A percentile compares a stretch with the other conserved stretches of the same genome.
phyloP scores from a whole-genome alignment of 2,113 vertebrate genomes.

The Dissostichus mawsoni region DNA sequence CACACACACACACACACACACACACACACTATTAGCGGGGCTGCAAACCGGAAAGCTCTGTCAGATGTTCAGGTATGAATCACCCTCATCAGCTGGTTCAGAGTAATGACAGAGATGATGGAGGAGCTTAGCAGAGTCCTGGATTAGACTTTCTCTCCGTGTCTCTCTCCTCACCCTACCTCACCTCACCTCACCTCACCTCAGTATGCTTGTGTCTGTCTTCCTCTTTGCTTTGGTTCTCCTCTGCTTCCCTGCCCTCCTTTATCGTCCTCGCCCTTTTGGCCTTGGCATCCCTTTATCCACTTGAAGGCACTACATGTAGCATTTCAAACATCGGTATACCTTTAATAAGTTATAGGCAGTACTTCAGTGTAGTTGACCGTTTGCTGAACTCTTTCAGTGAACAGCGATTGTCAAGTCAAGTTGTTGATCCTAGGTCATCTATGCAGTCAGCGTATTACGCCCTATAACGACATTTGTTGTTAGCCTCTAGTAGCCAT shows the following conservation, averaged over 20 bases:
- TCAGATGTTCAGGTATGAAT: conserved; percentile 59
- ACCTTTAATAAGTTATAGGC: not conserved
- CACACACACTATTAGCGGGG: conserved; percentile 32
- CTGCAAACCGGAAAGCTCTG: conserved; percentile 57
- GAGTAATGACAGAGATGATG: conserved; percentile 59
- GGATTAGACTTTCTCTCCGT: conserved; percentile 50
- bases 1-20: not conserved
- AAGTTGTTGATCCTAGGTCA: too few relatives aligned
- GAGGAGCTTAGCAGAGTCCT: conserved; percentile 48
- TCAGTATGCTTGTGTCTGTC: not conserved
- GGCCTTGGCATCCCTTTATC: not conserved
- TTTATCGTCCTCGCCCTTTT: not conserved
- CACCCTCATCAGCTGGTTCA: conserved; percentile 54
- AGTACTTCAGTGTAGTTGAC: not conserved
- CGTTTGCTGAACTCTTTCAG: not conserved
- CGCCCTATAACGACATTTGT: too few relatives aligned
- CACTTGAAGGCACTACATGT: conserved; percentile 10
- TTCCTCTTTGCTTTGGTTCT: conserved; percentile 18
- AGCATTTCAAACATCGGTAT: not conserved
- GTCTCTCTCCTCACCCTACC: not conserved
- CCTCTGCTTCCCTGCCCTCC: not conserved
- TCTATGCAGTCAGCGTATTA: too few relatives aligned
- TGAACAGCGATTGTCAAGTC: not conserved
- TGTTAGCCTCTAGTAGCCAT: too few relatives aligned
- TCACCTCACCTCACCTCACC: not conserved